phyloP scores from a whole-genome alignment of 2,113 vertebrate species.

The Xerus inauris region DNA sequence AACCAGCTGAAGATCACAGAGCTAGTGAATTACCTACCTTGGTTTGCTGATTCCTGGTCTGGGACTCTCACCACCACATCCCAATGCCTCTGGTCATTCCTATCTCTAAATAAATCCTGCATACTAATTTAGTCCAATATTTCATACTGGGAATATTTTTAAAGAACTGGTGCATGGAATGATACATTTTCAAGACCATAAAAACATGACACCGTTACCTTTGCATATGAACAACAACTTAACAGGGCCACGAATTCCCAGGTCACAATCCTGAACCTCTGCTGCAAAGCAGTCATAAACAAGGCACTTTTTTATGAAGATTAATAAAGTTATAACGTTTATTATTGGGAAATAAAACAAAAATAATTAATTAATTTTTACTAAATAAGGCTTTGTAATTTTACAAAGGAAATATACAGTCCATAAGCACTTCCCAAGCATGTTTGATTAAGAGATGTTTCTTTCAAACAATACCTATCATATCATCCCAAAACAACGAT shows the following conservation, averaged over 20 bases:
- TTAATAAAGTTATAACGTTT: background rate
- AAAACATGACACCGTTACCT: background rate
- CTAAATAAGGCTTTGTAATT: background rate
- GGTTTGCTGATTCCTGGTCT: background rate
- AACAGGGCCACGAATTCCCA: background rate
- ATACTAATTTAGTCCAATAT: background rate
- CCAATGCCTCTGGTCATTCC: background rate
- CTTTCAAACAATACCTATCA: background rate
- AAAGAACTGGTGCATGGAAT: background rate
- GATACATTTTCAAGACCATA: background rate
- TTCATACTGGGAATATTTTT: background rate
- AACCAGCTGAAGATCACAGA: background rate
- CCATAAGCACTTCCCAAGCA: background rate
- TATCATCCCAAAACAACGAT: background rate
- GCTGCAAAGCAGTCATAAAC: background rate
- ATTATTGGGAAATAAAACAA: background rate
- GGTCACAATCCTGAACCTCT: background rate
- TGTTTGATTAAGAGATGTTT: background rate
- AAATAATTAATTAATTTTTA: slow-evolving; percentile 1
- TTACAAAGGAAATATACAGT: background rate
- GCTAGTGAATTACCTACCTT: background rate
- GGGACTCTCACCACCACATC: background rate
- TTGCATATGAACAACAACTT: background rate
- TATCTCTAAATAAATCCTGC: background rate
- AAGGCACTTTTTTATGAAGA: background rate